These are phyloP conservation scores for Eonycteris spelaea DNA, from an alignment of 2,113 vertebrate genomes.

Conservation along the genomic window DNA sequence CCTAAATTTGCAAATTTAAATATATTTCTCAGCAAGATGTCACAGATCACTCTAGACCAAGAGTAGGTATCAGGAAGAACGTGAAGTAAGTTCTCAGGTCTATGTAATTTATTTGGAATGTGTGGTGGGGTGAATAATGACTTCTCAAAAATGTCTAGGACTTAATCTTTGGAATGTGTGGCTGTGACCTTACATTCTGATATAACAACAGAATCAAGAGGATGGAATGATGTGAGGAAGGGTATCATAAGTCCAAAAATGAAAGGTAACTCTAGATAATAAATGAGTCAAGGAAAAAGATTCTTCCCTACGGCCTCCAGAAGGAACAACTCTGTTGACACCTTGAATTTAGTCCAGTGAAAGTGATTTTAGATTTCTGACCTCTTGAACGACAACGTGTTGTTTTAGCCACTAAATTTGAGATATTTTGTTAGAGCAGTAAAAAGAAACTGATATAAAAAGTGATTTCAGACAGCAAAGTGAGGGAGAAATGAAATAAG, in stretches of 20 bases:
- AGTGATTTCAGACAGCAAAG: neutral
- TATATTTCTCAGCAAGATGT: neutral
- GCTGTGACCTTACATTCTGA: neutral
- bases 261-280: neutral
- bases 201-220: neutral
- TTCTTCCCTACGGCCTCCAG: neutral
- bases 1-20: neutral
- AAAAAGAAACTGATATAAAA: neutral
- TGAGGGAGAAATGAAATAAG: neutral
- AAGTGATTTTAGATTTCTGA: neutral
- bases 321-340: neutral
- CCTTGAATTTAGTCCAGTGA: neutral
- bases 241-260: neutral
- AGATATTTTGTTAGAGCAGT: neutral
- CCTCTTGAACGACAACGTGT: neutral
- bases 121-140: neutral
- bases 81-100: neutral
- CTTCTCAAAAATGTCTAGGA: neutral
- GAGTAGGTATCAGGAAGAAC: neutral
- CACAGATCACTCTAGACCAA: neutral
- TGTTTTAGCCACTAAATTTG: neutral
- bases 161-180: neutral
- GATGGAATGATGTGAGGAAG: neutral
- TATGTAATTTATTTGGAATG: neutral
- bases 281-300: neutral